Base-by-base conservation (phyloP, 2,113 vertebrate genomes). In the Aspiorhynchus laticeps region DNA sequence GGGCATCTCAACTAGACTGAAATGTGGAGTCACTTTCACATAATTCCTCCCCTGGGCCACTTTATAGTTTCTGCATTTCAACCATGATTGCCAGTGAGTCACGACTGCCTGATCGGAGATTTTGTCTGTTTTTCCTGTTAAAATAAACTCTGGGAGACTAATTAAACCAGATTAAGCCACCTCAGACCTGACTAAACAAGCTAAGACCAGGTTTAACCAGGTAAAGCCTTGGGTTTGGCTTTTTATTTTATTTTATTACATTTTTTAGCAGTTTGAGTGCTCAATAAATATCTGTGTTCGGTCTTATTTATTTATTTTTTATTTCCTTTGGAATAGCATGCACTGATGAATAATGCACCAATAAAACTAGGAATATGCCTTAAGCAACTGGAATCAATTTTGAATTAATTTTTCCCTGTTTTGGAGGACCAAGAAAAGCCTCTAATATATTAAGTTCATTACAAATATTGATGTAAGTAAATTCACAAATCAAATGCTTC, bases 21-120 rank as follows among this genome's bases (percentile, higher is more conserved):
- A 36, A 86, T 24, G 6, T 46, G 33, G 76, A 88, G 38, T 80
- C 63, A 73, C 63, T 51, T 61, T 88, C 53, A 83, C 41, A 31
- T 83, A 84, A 85, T 88, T 33, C 38, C 67, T 38, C 80, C 26
- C 73, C 21, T 24, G 51, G 46, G 59, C 43, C 51, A 84, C 51
- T 63, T 86, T 84, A 41, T 17, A 38, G 43, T 53, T 84, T 56
- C 11, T 36, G 17, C 63, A 38, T 82, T 48, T n/a, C 69, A 36
- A 24, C 17, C 38, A 17, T 65, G 33, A 74, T 74, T 61, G 61
- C 15, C 48, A 71, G 36, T 69, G 81, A 84, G 46, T 59, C 56
- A n/a, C 8, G 7, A n/a, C 56, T 59, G 12, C 51, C 33, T 65
- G 28, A 38, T 71, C 0, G 10, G 12, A 75, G 26, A 53, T 59